phyloP scores from a whole-genome alignment of 2,113 vertebrate species.

The Nibea coibor region DNA sequence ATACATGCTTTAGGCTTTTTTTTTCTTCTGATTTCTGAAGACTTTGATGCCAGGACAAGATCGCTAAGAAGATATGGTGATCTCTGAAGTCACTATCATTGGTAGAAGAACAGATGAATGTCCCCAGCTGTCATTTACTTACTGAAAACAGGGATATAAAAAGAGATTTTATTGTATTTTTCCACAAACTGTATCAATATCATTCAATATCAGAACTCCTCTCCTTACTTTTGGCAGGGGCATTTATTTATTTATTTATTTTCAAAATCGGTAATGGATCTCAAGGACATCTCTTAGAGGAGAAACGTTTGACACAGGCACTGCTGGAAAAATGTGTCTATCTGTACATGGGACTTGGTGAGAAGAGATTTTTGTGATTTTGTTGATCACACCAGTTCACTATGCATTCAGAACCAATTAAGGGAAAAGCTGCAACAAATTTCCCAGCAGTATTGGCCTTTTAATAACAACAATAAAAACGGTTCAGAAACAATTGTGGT shows the following conservation, averaged over 20 bases:
- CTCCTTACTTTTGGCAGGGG: background rate
- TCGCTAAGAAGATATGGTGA: background rate
- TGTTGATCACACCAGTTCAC: background rate
- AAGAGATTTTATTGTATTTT: fast-evolving
- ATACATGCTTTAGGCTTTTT: background rate
- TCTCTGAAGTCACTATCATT: background rate
- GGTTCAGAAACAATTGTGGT: slow-evolving; percentile 52
- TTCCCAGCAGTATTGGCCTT: slow-evolving; percentile 54
- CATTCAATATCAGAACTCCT: background rate
- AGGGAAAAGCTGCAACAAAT: slow-evolving; percentile 21
- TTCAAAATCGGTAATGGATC: background rate
- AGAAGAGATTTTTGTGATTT: background rate
- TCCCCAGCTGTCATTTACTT: background rate
- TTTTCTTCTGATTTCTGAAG: background rate
- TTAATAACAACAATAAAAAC: slow-evolving; percentile 79
- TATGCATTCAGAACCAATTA: background rate
- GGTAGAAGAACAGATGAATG: background rate
- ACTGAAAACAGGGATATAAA: background rate
- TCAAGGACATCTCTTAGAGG: background rate
- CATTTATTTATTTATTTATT: background rate
- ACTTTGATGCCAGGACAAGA: background rate
- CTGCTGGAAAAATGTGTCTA: background rate
- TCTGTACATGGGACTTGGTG: background rate
- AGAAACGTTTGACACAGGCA: fast-evolving
- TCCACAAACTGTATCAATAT: background rate